These are phyloP conservation scores for Patella pellucida DNA, from an alignment of 2,888 invertebrate species.

Conservation along the genomic window DNA sequence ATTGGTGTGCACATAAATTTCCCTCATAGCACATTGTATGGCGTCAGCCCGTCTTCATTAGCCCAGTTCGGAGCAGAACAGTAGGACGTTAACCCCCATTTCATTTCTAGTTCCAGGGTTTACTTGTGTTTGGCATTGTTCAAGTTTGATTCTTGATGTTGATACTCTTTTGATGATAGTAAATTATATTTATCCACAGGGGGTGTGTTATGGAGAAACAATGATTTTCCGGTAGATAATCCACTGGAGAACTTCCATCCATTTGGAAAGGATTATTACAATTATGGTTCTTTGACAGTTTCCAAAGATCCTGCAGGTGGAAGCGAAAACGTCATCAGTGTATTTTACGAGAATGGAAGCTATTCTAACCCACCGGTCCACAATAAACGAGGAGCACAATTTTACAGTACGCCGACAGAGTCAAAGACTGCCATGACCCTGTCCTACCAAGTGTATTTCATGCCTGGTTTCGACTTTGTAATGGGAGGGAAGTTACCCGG, in stretches of 20 bases:
- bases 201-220: background rate
- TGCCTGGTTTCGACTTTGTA: constrained; percentile 20
- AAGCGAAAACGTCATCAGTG: constrained; percentile 7
- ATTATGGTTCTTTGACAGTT: background rate
- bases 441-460: constrained; percentile 35
- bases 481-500: constrained; percentile 52
- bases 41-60: too few relatives aligned
- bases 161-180: too few relatives aligned
- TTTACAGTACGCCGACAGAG: constrained; percentile 35
- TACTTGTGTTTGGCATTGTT: too few relatives aligned
- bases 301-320: constrained; percentile 17
- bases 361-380: constrained; percentile 3
- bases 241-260: background rate
- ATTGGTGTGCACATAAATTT: too few relatives aligned
- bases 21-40: too few relatives aligned
- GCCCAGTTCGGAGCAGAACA: too few relatives aligned
- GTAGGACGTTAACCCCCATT: too few relatives aligned
- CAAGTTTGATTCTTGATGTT: too few relatives aligned
- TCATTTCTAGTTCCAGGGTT: too few relatives aligned
- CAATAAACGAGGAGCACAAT: constrained; percentile 39
- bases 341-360: constrained; percentile 17
- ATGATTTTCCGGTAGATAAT: background rate
- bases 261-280: background rate
- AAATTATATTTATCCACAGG: too few relatives aligned
- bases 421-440: constrained; percentile 27